Percentiles rank a stretch among this genome's conserved stretches.
Evolutionary conservation across 2,888 invertebrate species (phyloP).

Genomic region (Epinotia ramella): DNA sequence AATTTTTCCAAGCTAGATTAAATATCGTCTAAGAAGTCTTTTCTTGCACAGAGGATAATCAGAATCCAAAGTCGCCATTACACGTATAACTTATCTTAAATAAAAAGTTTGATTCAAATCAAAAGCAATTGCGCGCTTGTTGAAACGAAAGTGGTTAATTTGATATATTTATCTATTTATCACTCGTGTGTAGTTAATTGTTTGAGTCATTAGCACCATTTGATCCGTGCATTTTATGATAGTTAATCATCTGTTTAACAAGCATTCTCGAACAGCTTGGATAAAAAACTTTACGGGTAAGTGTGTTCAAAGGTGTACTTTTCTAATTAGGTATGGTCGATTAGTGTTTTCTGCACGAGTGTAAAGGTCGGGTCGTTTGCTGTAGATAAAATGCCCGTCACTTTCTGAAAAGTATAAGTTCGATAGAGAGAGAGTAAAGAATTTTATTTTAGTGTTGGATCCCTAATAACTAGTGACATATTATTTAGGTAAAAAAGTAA

Average conservation of each 20-base stretch:
- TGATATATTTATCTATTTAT: conserved; percentile 23
- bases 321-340: neutral
- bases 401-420: no score
- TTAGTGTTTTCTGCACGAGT: neutral
- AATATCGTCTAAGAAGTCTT: conserved; percentile 22
- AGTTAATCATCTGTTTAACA: conserved; percentile 8
- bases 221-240: conserved; percentile 20
- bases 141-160: conserved; percentile 28
- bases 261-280: neutral
- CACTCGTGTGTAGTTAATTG: conserved; percentile 9
- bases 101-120: conserved; percentile 5
- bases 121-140: conserved; percentile 5
- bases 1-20: conserved; percentile 18
- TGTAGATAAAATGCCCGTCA: no score
- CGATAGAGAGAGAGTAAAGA: no score
- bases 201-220: conserved; percentile 24
- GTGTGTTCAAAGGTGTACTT: neutral
- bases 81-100: neutral
- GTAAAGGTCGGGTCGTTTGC: neutral
- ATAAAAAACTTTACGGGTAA: neutral
- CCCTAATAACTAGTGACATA: no score
- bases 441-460: no score
- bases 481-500: no score
- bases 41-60: neutral
- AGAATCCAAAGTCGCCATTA: no score